Percentiles rank a stretch among this genome's conserved stretches.
Conservation (phyloP, 2,797 vertebrate genomes). For the Otolemur crassicaudatus region DNA sequence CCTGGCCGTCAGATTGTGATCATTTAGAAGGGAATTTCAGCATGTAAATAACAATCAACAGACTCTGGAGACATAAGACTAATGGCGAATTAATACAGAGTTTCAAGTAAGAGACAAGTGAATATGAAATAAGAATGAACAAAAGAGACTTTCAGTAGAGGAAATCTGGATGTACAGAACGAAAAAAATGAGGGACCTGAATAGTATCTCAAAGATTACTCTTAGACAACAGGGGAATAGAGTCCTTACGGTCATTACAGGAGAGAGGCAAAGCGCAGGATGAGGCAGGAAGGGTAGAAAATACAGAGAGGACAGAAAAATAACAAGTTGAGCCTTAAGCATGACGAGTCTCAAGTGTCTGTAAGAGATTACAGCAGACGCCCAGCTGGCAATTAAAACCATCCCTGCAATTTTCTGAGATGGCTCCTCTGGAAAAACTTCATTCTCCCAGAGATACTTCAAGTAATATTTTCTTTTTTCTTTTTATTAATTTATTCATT, state of each 20-base stretch:
- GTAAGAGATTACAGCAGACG: background rate
- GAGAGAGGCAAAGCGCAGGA: rapidly evolving
- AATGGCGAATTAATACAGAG: background rate
- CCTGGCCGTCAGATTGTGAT: background rate
- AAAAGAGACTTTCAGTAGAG: background rate
- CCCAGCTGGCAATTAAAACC: background rate
- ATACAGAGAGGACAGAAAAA: background rate
- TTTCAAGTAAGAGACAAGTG: background rate
- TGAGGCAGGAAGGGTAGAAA: background rate
- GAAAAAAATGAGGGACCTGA: background rate
- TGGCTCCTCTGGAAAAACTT: background rate
- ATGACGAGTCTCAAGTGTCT: background rate
- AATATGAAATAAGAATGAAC: background rate
- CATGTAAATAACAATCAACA: background rate
- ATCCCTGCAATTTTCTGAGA: background rate
- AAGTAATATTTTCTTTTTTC: background rate
- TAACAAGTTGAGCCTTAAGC: background rate
- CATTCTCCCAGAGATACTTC: background rate
- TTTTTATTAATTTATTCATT: background rate
- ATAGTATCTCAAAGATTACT: background rate
- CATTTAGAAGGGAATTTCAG: background rate
- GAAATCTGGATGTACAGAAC: background rate
- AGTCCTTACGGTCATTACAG: background rate
- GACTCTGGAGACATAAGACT: background rate
- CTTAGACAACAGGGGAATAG: background rate